These are phyloP conservation scores for Geococcyx californianus DNA, from an alignment of 2,113 vertebrate genomes.

Conservation along the genomic window DNA sequence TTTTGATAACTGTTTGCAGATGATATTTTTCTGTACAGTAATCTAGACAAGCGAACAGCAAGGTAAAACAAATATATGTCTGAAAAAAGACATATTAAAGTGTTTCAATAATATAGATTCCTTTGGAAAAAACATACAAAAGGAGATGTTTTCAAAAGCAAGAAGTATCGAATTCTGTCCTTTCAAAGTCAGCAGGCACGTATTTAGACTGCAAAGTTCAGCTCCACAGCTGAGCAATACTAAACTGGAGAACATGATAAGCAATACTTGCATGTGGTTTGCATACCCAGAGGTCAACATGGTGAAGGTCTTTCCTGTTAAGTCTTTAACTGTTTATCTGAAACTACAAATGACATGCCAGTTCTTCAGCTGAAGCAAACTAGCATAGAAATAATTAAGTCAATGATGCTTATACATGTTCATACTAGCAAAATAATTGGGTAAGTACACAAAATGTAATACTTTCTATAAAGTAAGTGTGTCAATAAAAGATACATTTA, in stretches of 20 bases:
- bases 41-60: background rate
- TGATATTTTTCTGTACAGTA: background rate
- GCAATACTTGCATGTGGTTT: background rate
- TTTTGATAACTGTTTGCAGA: background rate
- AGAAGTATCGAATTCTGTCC: background rate
- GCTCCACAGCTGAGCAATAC: background rate
- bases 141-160: background rate
- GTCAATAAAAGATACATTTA: background rate
- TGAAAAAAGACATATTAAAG: background rate
- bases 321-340: background rate
- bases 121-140: background rate
- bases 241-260: background rate
- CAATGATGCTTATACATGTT: background rate
- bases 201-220: background rate
- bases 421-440: background rate
- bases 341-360: background rate
- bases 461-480: background rate
- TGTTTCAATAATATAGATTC: background rate
- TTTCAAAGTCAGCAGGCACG: background rate
- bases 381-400: background rate
- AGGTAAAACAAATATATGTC: background rate
- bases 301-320: background rate
- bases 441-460: background rate
- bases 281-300: background rate
- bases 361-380: background rate